Conservation (phyloP, 1,140 invertebrate species). For the Dinothrombium tinctorium region DNA sequence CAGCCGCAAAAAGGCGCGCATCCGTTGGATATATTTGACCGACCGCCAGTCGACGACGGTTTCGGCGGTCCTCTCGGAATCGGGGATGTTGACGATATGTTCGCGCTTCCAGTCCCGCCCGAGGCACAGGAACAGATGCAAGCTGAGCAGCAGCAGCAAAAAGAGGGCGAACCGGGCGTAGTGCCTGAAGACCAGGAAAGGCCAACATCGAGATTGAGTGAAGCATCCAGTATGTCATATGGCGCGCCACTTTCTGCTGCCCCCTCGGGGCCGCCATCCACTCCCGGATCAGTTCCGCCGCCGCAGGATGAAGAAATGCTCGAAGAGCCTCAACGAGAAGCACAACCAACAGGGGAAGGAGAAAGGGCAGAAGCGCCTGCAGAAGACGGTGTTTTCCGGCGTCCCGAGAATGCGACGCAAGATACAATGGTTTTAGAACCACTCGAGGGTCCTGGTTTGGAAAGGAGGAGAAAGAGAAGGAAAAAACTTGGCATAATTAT, state of each 20-base stretch:
- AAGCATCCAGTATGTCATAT: constrained; percentile 6
- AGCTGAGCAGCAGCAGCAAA: background rate
- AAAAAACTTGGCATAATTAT: constrained; percentile 83
- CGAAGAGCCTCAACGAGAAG: background rate
- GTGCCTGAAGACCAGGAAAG: constrained; percentile 1
- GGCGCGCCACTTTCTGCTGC: constrained; percentile 9
- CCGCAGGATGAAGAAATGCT: constrained; percentile 4
- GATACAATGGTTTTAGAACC: constrained; percentile 13
- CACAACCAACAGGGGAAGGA: constrained; percentile 9
- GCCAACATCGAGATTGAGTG: constrained; percentile 9
- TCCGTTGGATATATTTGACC: constrained; percentile 10
- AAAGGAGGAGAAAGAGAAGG: constrained; percentile 31
- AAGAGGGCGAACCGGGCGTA: background rate
- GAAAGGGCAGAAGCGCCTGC: background rate
- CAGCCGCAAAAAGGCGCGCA: constrained; percentile 1
- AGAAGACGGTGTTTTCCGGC: background rate
- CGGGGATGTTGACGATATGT: constrained; percentile 11
- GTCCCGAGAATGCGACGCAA: constrained; percentile 1
- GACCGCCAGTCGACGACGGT: constrained; percentile 44
- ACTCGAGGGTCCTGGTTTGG: constrained; percentile 8
- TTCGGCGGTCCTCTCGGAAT: constrained; percentile 48
- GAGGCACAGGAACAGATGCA: constrained; percentile 6
- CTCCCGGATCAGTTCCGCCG: background rate
- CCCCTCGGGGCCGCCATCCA: constrained; percentile 3
- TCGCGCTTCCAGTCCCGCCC: constrained; percentile 9